These are phyloP conservation scores for Archivesica marissinica DNA, from an alignment of 1,140 invertebrate genomes.

Conservation along the genomic window DNA sequence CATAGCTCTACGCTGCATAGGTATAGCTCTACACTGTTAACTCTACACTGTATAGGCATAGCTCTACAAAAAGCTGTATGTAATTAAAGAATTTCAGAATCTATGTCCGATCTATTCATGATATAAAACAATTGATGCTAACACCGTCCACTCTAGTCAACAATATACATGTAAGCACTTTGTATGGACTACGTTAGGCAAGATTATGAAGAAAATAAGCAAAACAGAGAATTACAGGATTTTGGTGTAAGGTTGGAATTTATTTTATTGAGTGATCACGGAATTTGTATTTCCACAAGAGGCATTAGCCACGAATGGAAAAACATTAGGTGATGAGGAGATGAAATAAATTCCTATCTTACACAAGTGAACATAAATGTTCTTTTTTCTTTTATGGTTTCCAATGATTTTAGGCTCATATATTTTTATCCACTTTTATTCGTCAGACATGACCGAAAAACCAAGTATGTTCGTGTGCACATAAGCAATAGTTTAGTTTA, in stretches of 20 bases:
- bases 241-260: no score
- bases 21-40: neutral
- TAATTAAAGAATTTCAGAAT: neutral
- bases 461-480: no score
- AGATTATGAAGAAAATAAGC: neutral
- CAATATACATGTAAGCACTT: neutral
- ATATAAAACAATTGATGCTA: neutral
- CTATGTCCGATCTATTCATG: neutral
- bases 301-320: neutral
- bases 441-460: no score
- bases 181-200: conserved; percentile 12
- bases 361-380: no score
- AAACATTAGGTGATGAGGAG: neutral
- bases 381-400: no score
- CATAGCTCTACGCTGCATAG: no score
- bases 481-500: no score
- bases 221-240: no score
- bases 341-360: neutral
- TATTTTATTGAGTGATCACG: neutral
- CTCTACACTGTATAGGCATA: neutral
- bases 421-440: no score
- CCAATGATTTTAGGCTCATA: no score
- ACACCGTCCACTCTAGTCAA: neutral
- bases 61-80: neutral
- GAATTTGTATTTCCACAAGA: neutral